phyloP scores from a whole-genome alignment of 2,888 invertebrate genomes.

The Blastobasis lacticolella region DNA sequence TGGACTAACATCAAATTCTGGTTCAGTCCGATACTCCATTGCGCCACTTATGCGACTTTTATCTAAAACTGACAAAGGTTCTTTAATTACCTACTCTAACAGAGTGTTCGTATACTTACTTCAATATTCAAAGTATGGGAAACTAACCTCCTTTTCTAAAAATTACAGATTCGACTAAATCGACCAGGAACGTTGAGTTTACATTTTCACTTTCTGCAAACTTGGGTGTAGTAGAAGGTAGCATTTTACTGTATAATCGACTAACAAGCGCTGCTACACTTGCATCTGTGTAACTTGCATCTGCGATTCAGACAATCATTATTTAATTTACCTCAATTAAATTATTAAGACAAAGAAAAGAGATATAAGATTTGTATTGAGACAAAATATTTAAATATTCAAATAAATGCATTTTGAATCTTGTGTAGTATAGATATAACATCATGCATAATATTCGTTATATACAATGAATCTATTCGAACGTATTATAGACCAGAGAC shows the following conservation, averaged over 20 bases:
- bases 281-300: conserved; percentile 26
- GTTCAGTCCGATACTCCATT: not conserved
- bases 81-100: not conserved
- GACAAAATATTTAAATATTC: too few species aligned
- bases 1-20: conserved; percentile 17
- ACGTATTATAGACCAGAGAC: too few species aligned
- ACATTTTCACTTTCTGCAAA: conserved; percentile 36
- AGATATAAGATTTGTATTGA: too few species aligned
- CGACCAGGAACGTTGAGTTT: conserved; percentile 58
- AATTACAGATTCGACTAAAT: conserved; percentile 64
- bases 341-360: too few species aligned
- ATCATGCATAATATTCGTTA: too few species aligned
- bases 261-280: conserved; percentile 50
- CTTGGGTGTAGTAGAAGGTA: conserved; percentile 31
- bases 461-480: too few species aligned
- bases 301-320: too few species aligned
- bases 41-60: not conserved
- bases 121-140: not conserved
- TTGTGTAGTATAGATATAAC: too few species aligned
- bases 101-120: not conserved
- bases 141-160: conserved; percentile 51
- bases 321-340: too few species aligned
- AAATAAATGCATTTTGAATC: too few species aligned
- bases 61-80: not conserved
- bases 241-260: conserved; percentile 49